Evolutionary conservation across 2,888 invertebrate species (phyloP), one percentile per base, ranked within the genome.

Genomic region (Pristionchus exspectatus): DNA sequence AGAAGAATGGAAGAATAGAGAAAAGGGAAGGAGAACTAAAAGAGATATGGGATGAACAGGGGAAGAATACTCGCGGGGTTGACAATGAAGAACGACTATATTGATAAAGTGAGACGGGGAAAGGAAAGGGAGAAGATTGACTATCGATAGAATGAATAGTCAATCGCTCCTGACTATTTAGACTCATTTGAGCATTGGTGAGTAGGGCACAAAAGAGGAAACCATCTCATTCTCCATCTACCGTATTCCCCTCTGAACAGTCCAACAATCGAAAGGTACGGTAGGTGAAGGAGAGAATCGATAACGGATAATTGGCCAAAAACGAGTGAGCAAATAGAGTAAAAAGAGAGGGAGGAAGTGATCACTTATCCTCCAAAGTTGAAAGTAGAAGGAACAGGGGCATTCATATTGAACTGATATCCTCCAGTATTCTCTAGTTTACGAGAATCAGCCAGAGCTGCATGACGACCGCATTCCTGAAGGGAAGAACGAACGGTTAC

Each of bases 391-490:
- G 89, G 89, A 56, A 89, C 89, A 24, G 72, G 85, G 24, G 89
- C 77, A 56, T 89, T 27, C 63, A 85, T 44, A 33, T 84, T 85
- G 89, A 89, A 89, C 33, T 69, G 54, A 54, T 89, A 89, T 69
- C 89, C 89, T 69, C 89, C 89, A 30, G 89, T 56, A 21, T 69
- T 85, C 85, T 89, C 89, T 27, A 89, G 2, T 33, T 89, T 44
- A 33, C 66, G 88, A 88, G 89, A 89, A 69, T 89, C 72, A 24
- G 69, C 89, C 84, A 89, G 74, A 59, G 89, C 81, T 16, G 89
- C 89, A 66, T 89, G 89, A 83, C 83, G 89, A 89, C 50, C 63
- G 66, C 89, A 89, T 33, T 83, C 89, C 89, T 89, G 74, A 88
- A 74, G 69, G 44, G 74, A 88, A 54, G 21, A 18, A 54, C 16